Evolutionary conservation across 2,888 invertebrate species (phyloP), one percentile per base, ranked within the genome.

Genomic region (Napeogenes sylphis): DNA sequence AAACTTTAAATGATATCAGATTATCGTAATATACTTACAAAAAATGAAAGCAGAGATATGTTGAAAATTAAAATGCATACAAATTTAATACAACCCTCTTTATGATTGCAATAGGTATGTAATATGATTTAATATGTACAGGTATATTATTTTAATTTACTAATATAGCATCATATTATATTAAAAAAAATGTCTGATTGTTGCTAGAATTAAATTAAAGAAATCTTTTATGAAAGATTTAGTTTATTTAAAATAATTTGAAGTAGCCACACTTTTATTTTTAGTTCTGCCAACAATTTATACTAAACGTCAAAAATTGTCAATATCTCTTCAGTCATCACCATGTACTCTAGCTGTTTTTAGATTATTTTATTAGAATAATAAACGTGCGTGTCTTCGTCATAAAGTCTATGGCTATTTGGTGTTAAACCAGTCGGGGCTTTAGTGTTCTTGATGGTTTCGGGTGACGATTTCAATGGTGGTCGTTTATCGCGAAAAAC

Each of bases 401-500:
- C 75, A 75, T 75, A 74, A 67, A 80, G 78, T 87, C 77, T 85
- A 88, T 88, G 88, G 85, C 80, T 80, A 76, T 82, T 84, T 82
- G 77, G 83, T 85, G 80, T 84, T 85, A 76, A 84, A 75, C 78
- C 78, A 79, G 78, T 79, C 73, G 73, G 78, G 76, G 80, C 79
- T 82, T 79, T 77, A 80, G 82, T 85, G 84, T 87, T 86, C 89
- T 91, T 90, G 83, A 91, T 91, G 91, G 91, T 91, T 89, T 90
- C 90, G 83, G 91, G 90, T 84, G 91, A 91, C 84, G 91, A 91
- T 86, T 90, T 91, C 84, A 91, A 91, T 90, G 91, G 89, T 88
- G 85, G 89, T 82, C 92, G 93, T 85, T 91, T 93, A 91, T 93
- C 93, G 83, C 92, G 93, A 76, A 93, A 93, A 92, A 92, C 90